Conservation (phyloP, 2,888 invertebrate genomes). For the Polymixis flavicincta region DNA sequence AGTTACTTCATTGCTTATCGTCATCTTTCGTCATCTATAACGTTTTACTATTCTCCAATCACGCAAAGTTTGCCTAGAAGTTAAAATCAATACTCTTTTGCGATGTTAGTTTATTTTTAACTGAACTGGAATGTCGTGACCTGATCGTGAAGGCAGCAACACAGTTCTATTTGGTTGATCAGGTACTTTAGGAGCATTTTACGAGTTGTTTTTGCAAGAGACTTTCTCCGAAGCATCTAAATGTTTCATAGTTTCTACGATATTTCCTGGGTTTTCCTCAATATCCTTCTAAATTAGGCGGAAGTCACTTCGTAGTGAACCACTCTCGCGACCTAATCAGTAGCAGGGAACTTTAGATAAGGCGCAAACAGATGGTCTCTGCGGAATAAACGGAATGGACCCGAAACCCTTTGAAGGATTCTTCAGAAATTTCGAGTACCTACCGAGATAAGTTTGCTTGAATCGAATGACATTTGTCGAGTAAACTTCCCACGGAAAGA, state of each 20-base stretch:
- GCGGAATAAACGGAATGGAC: constrained; percentile 74
- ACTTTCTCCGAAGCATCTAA: neutral
- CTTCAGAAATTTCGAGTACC: constrained; percentile 63
- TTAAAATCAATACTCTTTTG: constrained; percentile 48
- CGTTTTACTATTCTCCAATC: constrained; percentile 27
- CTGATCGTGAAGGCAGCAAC: constrained; percentile 5
- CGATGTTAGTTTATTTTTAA: constrained; percentile 46
- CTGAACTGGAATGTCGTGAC: constrained; percentile 36
- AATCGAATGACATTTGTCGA: constrained; percentile 73
- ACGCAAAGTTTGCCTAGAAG: constrained; percentile 25
- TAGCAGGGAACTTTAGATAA: constrained; percentile 67
- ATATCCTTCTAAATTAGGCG: constrained; percentile 2
- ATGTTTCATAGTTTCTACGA: constrained; percentile 10
- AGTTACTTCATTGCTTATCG: constrained; percentile 37
- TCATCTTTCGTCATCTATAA: constrained; percentile 1
- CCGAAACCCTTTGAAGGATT: constrained; percentile 72
- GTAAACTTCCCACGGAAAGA: constrained; percentile 61
- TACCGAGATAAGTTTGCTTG: constrained; percentile 76
- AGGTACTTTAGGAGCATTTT: constrained; percentile 15
- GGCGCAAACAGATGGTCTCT: constrained; percentile 63
- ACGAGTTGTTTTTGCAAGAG: constrained; percentile 16
- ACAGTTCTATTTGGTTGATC: constrained; percentile 24
- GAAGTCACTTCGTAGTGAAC: constrained; percentile 27
- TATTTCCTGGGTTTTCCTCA: constrained; percentile 28
- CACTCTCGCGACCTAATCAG: constrained; percentile 38